These are phyloP conservation scores for Trichonephila clavata DNA, from an alignment of 1,140 invertebrate genomes.

Conservation along the genomic window DNA sequence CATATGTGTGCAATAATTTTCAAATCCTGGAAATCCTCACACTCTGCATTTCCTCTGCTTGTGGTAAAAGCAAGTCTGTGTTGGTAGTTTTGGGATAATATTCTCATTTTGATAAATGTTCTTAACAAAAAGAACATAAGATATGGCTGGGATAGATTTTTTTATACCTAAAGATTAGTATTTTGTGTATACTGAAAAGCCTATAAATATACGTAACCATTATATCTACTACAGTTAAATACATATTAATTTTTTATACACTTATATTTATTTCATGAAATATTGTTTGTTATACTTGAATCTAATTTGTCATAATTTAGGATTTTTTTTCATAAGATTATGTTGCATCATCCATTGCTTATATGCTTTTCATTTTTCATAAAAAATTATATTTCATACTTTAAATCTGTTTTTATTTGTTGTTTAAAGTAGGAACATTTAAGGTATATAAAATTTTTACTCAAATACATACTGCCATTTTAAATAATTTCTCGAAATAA, in stretches of 20 bases:
- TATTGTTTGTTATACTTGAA: background rate
- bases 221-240: background rate
- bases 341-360: background rate
- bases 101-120: background rate
- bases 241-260: background rate
- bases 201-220: conserved; percentile 12
- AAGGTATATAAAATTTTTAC: too few relatives aligned
- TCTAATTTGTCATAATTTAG: background rate
- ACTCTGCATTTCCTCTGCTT: background rate
- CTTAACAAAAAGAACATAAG: background rate
- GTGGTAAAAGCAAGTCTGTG: background rate
- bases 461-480: too few relatives aligned
- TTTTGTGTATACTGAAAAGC: conserved; percentile 42
- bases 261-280: background rate
- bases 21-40: background rate
- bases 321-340: background rate
- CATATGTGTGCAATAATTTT: background rate
- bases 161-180: conserved; percentile 52
- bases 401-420: too few relatives aligned
- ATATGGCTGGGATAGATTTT: conserved; percentile 48
- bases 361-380: background rate
- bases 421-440: too few relatives aligned
- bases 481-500: too few relatives aligned
- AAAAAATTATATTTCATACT: too few relatives aligned
- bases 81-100: background rate